Base-by-base conservation (phyloP, 1,140 invertebrate species). In the Caerostris darwini region DNA sequence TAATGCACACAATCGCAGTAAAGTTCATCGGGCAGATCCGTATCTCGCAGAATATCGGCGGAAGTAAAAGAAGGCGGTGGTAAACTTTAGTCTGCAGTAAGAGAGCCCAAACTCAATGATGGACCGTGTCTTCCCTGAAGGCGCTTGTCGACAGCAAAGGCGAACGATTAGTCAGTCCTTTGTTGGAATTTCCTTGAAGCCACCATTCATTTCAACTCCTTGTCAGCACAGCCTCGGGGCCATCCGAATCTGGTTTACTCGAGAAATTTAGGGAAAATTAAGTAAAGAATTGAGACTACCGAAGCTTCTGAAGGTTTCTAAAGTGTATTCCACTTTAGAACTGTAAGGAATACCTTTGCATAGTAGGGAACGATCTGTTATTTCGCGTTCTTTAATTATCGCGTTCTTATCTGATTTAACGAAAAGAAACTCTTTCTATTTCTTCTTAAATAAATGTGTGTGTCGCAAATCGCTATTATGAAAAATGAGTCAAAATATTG, bases 261-360 rank as follows among this genome's bases (percentile, higher is more conserved):
- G 34, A 50, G 34, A 77, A 77, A 77, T 77, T 77, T 34, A 77
- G 50, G 19, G 69, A 10, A 53, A 77, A 77, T 77, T 77, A 77
- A 10, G 19, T 77, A 77, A 77, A 53, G 69, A 50, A 77, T 19
- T 34, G 34, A 34, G 14, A 34, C 34, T 77, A 34, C 8, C 12
- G 10, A 10, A 2, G 10, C 10, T 10, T 77, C 19, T 8, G 34
- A 53, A 77, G 69, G 3, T n/a, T n/a, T n/a, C n/a, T n/a, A n/a
- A n/a, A n/a, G n/a, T n/a, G n/a, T n/a, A n/a, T n/a, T n/a, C n/a
- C n/a, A n/a, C n/a, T n/a, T n/a, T n/a, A n/a, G n/a, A n/a, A n/a
- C n/a, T n/a, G n/a, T n/a, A n/a, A n/a, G n/a, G n/a, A n/a, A n/a
- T n/a, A n/a, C n/a, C n/a, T n/a, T n/a, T n/a, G n/a, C n/a, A n/a